Evolutionary conservation across 2,888 invertebrate species (phyloP).

Genomic region (Andrena fulva): DNA sequence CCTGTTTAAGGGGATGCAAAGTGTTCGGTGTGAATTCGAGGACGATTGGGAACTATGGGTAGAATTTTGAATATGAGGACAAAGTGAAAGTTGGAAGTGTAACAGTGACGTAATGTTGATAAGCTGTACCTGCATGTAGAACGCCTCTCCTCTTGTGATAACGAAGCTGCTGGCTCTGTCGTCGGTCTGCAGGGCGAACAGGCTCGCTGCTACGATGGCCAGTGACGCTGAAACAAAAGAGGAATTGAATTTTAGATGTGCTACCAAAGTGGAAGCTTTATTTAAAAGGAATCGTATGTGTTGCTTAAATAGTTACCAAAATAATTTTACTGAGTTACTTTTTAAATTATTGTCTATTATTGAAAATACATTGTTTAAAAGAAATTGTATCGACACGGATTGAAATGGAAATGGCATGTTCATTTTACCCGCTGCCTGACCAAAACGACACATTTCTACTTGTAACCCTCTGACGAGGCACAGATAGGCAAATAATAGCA

Average conservation of each 20-base stretch:
- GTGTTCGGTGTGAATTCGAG: background rate
- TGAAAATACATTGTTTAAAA: no score
- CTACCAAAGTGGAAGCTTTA: background rate
- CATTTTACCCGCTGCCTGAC: no score
- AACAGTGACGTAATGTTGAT: background rate
- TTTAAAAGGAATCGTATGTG: background rate
- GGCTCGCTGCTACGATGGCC: conserved; percentile 92
- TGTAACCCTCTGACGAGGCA: no score
- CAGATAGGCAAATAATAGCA: background rate
- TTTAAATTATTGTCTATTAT: no score
- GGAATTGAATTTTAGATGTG: background rate
- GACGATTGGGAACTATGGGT: background rate
- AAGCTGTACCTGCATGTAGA: conserved; percentile 92
- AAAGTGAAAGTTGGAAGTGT: background rate
- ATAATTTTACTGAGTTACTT: background rate
- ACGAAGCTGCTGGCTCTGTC: conserved; percentile 90
- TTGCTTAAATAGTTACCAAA: background rate
- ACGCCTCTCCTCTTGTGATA: conserved; percentile 92
- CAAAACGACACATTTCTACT: no score
- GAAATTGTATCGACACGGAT: no score
- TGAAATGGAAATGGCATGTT: no score
- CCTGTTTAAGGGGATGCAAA: background rate
- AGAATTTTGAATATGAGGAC: background rate
- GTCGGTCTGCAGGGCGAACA: conserved; percentile 95
- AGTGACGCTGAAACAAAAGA: conserved; percentile 89